These are phyloP conservation scores for Tanypteryx hageni DNA, from an alignment of 2,888 invertebrate species.

Conservation along the genomic window DNA sequence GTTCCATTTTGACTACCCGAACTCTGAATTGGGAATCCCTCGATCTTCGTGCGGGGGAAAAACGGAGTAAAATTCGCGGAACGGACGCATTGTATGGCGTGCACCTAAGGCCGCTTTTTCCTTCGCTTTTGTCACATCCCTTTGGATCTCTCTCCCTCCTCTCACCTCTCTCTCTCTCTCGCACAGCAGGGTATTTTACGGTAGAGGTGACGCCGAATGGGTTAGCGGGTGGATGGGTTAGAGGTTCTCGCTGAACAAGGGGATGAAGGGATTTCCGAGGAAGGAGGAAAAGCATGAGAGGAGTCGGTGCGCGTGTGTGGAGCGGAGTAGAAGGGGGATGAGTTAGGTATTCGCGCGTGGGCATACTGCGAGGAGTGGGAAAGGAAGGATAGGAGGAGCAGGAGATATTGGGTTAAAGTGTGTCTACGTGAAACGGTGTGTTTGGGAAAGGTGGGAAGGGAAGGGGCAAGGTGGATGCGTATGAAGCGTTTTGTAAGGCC, in stretches of 20 bases:
- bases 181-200: background rate
- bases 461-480: background rate
- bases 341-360: background rate
- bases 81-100: background rate
- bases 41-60: no score
- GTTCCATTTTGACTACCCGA: no score
- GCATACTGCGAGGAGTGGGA: background rate
- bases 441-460: background rate
- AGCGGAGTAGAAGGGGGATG: background rate
- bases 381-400: no score
- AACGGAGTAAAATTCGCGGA: background rate
- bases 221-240: slow-evolving; percentile 8
- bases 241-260: slow-evolving; percentile 20
- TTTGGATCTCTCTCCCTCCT: no score
- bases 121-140: background rate
- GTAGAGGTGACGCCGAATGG: slow-evolving; percentile 16
- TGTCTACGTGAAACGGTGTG: background rate
- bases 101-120: background rate
- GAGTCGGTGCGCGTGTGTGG: background rate
- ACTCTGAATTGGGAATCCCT: no score
- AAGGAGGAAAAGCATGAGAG: background rate
- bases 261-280: slow-evolving; percentile 4
- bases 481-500: background rate
- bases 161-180: no score
- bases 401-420: background rate